Conservation (phyloP, 2,113 vertebrate species). For the Aptenodytes forsteri region DNA sequence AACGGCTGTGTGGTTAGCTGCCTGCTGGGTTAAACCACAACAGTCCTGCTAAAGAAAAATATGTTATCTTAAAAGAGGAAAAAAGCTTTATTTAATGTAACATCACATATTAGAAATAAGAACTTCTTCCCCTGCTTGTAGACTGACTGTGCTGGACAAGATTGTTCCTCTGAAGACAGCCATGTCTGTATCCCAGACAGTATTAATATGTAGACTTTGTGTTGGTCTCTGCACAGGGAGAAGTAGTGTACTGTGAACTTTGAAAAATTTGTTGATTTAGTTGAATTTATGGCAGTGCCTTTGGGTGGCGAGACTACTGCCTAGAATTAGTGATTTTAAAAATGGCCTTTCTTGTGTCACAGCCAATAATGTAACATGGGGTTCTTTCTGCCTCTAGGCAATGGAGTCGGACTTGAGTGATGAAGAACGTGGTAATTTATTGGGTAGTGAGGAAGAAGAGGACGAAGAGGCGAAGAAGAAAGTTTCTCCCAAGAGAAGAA, state of each 20-base stretch:
- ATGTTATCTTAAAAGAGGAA: not conserved
- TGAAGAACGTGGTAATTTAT: conserved; percentile 55
- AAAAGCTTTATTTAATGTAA: not conserved
- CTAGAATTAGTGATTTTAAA: not conserved
- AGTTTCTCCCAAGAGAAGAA: conserved; percentile 71
- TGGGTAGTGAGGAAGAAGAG: conserved; percentile 66
- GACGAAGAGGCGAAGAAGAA: conserved; percentile 25
- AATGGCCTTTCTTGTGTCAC: not conserved
- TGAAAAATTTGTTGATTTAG: not conserved
- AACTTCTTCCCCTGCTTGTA: not conserved
- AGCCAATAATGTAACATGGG: not conserved
- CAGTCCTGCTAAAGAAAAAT: not conserved
- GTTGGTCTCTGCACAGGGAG: not conserved
- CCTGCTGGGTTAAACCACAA: no score
- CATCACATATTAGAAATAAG: not conserved
- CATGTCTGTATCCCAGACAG: not conserved
- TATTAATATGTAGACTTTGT: not conserved
- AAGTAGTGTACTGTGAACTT: not conserved
- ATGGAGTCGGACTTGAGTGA: conserved; percentile 72
- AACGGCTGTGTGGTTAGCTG: no score
- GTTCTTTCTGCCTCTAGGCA: conserved; percentile 53
- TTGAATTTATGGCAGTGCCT: not conserved
- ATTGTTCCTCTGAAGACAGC: not conserved
- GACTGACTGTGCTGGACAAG: not conserved
- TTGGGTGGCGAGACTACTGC: not conserved